These are phyloP conservation scores for Oscheius sp. DNA, from an alignment of 2,888 invertebrate species.

Conservation along the genomic window DNA sequence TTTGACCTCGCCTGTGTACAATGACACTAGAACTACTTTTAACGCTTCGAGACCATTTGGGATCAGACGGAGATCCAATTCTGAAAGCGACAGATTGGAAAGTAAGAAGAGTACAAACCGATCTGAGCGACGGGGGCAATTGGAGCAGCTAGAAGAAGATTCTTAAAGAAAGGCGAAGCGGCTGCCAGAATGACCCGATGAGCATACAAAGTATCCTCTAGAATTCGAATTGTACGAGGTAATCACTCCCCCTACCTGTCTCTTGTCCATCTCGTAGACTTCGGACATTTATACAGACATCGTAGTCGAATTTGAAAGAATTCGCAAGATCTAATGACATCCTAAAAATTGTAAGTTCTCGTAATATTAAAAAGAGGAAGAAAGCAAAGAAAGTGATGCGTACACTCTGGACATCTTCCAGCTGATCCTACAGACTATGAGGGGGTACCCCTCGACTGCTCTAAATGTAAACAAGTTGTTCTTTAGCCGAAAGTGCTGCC, in stretches of 20 bases:
- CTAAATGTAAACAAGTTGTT: no score
- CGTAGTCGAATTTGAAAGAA: slow-evolving; percentile 34
- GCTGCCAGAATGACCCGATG: slow-evolving; percentile 59
- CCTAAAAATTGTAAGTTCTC: slow-evolving; percentile 2
- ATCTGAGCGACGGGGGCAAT: slow-evolving; percentile 17
- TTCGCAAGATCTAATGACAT: slow-evolving; percentile 18
- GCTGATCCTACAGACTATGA: no score
- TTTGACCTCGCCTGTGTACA: slow-evolving; percentile 55
- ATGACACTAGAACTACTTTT: slow-evolving; percentile 43
- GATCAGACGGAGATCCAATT: slow-evolving; percentile 44
- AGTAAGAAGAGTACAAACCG: slow-evolving; percentile 16
- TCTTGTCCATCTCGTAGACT: slow-evolving; percentile 35
- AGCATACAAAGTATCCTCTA: slow-evolving; percentile 56
- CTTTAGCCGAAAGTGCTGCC: no score
- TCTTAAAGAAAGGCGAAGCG: slow-evolving; percentile 53
- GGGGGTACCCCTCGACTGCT: no score
- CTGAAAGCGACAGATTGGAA: slow-evolving; percentile 16
- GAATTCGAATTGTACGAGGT: neutral
- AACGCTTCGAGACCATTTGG: slow-evolving; percentile 50
- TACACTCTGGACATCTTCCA: no score
- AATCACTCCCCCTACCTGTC: slow-evolving; percentile 1
- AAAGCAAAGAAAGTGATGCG: no score
- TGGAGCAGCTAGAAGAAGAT: slow-evolving; percentile 39
- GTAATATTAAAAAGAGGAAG: neutral
- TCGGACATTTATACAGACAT: slow-evolving; percentile 37